Percentiles rank a stretch among this genome's conserved stretches.
phyloP scores from a whole-genome alignment of 2,797 vertebrate genomes.

The Peromyscus eremicus region DNA sequence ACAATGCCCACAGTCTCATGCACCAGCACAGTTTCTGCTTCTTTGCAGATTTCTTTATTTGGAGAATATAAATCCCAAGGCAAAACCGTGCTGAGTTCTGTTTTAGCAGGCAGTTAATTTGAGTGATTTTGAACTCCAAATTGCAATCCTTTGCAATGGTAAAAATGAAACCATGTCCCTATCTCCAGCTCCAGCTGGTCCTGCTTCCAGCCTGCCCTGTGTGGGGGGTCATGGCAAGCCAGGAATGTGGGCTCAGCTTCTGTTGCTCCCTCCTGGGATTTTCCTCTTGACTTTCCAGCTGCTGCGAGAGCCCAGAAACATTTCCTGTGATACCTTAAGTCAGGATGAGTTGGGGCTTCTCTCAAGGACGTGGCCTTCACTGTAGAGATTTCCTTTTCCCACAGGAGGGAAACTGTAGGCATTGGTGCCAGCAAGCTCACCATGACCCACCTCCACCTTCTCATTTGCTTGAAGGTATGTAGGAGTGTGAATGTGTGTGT shows the following conservation, averaged over 20 bases:
- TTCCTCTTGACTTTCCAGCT: background rate
- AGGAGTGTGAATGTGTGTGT: background rate
- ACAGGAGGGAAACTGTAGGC: background rate
- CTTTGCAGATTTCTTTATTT: background rate
- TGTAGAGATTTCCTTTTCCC: background rate
- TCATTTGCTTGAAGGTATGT: background rate
- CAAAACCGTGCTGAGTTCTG: background rate
- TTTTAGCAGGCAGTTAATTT: conserved; percentile 33
- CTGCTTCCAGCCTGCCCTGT: too few species aligned
- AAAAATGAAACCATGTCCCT: background rate
- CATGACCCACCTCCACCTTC: background rate
- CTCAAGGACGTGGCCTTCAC: background rate
- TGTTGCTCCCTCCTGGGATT: background rate
- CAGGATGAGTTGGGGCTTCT: background rate
- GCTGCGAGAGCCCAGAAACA: background rate
- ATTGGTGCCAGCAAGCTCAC: background rate
- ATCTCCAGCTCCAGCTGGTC: background rate
- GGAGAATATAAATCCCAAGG: background rate
- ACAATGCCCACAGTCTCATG: background rate
- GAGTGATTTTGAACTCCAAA: conserved; percentile 2
- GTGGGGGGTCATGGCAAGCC: background rate
- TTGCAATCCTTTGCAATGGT: background rate
- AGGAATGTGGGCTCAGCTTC: background rate
- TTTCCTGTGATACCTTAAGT: conserved; percentile 2
- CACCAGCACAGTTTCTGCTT: background rate